Conservation (phyloP, 2,888 invertebrate species). For the Rhodophaea formosa region DNA sequence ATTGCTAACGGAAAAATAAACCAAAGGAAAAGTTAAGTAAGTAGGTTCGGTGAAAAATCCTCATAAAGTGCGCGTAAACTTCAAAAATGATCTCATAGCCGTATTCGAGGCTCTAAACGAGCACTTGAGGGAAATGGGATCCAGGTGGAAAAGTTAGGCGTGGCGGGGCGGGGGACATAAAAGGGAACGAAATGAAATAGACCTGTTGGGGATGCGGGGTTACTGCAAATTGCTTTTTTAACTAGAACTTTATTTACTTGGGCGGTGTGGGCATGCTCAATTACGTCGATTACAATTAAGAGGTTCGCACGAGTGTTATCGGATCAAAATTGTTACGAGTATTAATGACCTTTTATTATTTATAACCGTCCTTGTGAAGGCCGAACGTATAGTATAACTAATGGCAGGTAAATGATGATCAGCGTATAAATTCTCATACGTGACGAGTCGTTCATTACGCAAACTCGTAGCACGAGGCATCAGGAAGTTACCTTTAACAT, state of each 20-base stretch:
- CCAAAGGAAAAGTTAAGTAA: conserved; percentile 21
- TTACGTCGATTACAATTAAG: conserved; percentile 36
- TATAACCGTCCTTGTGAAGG: conserved; percentile 74
- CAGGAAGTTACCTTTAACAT: conserved; percentile 76
- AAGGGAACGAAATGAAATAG: conserved; percentile 45
- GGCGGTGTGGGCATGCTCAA: conserved; percentile 29
- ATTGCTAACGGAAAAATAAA: neutral
- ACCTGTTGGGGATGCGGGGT: conserved; percentile 40
- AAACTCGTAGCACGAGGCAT: conserved; percentile 55
- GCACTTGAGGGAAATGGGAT: conserved; percentile 54
- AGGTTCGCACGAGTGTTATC: conserved; percentile 38
- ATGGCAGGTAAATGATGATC: conserved; percentile 45
- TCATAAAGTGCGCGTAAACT: conserved; percentile 38
- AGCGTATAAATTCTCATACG: conserved; percentile 53
- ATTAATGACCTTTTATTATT: conserved; percentile 45
- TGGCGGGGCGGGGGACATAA: conserved; percentile 32
- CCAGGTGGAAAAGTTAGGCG: conserved; percentile 45
- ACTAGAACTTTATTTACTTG: conserved; percentile 41
- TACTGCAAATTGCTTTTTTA: conserved; percentile 48
- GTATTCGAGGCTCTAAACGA: conserved; percentile 49
- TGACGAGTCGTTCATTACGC: conserved; percentile 58
- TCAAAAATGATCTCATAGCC: conserved; percentile 46
- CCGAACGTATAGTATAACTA: conserved; percentile 48
- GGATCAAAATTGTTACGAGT: conserved; percentile 41
- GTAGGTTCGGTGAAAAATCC: conserved; percentile 34